Conservation (phyloP, 37 sponge, comb jelly and placozoan genomes). For the Lycopodina hypogea region DNA sequence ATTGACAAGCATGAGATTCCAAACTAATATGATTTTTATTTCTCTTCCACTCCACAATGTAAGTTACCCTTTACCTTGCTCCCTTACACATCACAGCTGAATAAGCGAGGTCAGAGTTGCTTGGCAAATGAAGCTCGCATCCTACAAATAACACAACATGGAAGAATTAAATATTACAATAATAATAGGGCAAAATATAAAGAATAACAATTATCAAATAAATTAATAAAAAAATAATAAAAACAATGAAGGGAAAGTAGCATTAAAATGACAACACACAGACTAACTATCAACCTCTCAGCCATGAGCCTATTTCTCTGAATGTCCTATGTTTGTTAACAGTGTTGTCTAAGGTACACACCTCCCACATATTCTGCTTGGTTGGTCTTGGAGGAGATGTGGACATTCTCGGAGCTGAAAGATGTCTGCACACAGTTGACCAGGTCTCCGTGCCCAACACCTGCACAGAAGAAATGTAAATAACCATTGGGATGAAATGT, state of each 20-base stretch:
- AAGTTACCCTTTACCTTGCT: conserved; percentile 46
- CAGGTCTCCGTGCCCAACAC: conserved; percentile 63
- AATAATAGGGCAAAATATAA: too few species aligned
- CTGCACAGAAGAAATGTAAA: conserved; percentile 28
- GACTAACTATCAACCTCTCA: too few species aligned
- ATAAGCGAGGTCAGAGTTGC: conserved; percentile 35
- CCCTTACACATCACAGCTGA: conserved; percentile 65
- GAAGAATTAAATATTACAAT: background rate
- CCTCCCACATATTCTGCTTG: conserved; percentile 68
- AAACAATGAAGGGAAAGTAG: too few species aligned
- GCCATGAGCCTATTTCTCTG: too few species aligned
- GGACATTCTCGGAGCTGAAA: conserved; percentile 36
- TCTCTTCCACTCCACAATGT: too few species aligned
- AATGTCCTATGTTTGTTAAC: too few species aligned
- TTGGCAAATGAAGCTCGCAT: conserved; percentile 45
- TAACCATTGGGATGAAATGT: background rate
- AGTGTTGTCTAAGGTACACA: too few species aligned
- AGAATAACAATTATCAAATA: too few species aligned
- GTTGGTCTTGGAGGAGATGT: background rate
- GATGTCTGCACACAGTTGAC: conserved; percentile 13
- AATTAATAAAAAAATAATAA: too few species aligned
- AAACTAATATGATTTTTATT: conserved; percentile 1
- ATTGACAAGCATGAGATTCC: too few species aligned
- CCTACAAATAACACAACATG: conserved; percentile 30
- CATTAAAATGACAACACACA: too few species aligned